These are phyloP conservation scores for Dufourea novaeangliae DNA, from an alignment of 1,140 invertebrate species.

Conservation along the genomic window DNA sequence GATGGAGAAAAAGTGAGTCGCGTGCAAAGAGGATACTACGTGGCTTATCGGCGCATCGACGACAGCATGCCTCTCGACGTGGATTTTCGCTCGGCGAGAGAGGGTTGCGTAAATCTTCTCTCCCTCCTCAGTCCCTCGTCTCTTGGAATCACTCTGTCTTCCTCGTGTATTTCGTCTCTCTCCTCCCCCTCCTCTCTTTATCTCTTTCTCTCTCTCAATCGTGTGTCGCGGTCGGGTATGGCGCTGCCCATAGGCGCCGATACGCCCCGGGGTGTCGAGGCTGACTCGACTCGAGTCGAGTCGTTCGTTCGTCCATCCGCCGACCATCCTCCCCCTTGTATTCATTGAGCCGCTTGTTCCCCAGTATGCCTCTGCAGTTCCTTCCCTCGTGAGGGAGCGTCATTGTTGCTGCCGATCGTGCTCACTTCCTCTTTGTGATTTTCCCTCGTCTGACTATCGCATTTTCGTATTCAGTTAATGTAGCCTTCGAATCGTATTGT, in stretches of 20 bases:
- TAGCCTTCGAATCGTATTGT: conserved; percentile 29
- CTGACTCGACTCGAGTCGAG: conserved; percentile 57
- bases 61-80: conserved; percentile 66
- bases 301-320: conserved; percentile 61
- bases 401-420: conserved; percentile 52
- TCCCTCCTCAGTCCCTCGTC: conserved; percentile 37
- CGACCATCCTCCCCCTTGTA: conserved; percentile 70
- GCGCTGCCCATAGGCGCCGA: conserved; percentile 70
- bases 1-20: conserved; percentile 37
- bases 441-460: conserved; percentile 12
- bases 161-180: conserved; percentile 40
- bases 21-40: conserved; percentile 59
- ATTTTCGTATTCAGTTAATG: conserved; percentile 29
- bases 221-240: conserved; percentile 62
- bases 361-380: conserved; percentile 36
- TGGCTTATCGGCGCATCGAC: conserved; percentile 70
- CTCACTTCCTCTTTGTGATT: conserved; percentile 40
- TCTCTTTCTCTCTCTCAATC: conserved; percentile 47
- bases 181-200: conserved; percentile 31
- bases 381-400: conserved; percentile 54
- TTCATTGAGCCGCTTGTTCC: conserved; percentile 67
- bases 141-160: conserved; percentile 33
- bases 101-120: conserved; percentile 78
- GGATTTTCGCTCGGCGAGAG: conserved; percentile 69
- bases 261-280: conserved; percentile 68